phyloP scores from a whole-genome alignment of 2,113 vertebrate species.

The Nycticebus coucang region DNA sequence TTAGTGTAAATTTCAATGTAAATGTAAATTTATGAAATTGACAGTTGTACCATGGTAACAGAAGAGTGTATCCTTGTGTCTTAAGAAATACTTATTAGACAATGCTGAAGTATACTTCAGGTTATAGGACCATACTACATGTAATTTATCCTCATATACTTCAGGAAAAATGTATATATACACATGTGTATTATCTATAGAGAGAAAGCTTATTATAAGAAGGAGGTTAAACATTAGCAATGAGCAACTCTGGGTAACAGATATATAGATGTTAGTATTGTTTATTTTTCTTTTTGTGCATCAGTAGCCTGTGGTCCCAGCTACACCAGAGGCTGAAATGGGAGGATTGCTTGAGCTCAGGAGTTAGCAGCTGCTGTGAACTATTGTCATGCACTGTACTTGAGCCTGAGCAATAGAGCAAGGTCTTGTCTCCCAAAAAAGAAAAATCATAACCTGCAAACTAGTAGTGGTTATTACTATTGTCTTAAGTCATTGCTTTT shows the following conservation, averaged over 20 bases:
- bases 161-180: neutral
- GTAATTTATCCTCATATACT: neutral
- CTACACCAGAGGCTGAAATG: no score
- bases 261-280: neutral
- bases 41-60: neutral
- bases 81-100: neutral
- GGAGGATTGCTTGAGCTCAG: no score
- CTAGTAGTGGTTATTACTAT: no score
- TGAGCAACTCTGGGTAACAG: neutral
- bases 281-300: neutral
- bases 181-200: rapidly evolving
- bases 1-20: neutral
- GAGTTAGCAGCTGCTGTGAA: no score
- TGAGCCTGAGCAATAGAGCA: no score
- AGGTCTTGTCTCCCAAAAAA: no score
- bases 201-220: conserved; percentile 5
- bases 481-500: no score
- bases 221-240: neutral
- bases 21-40: neutral
- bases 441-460: no score
- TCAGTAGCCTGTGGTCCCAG: neutral
- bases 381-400: no score
- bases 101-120: neutral
- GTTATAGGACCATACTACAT: neutral
- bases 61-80: neutral